phyloP scores from a whole-genome alignment of 2,113 vertebrate species.

The Otocyon megalotis region DNA sequence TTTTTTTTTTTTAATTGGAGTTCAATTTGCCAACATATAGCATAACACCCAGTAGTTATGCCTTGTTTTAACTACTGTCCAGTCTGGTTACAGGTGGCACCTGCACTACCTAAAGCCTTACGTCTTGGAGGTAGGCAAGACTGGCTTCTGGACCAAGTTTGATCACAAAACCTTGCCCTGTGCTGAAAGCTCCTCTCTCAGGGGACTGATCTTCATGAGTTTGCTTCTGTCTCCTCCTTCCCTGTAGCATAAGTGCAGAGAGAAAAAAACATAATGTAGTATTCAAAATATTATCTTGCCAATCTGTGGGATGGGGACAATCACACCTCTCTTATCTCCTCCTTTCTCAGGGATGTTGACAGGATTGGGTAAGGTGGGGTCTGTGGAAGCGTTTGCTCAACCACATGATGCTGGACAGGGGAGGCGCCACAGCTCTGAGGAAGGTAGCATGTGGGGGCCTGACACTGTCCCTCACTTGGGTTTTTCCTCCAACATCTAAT shows the following conservation, averaged over 20 bases:
- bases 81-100: background rate
- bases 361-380: background rate
- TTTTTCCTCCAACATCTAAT: background rate
- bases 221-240: background rate
- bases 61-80: background rate
- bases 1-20: background rate
- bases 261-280: background rate
- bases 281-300: background rate
- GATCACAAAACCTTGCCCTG: background rate
- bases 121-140: background rate
- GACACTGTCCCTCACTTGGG: background rate
- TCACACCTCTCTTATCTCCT: background rate
- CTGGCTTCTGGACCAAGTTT: background rate
- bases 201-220: background rate
- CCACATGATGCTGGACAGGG: rapidly evolving
- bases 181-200: background rate
- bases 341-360: background rate
- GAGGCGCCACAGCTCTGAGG: background rate
- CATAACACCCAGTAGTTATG: too few relatives aligned
- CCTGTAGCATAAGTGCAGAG: background rate
- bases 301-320: rapidly evolving
- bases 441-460: background rate
- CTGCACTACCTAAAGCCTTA: background rate
- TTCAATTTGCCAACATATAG: too few relatives aligned
- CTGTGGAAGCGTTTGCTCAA: background rate